phyloP scores from a whole-genome alignment of 2,797 vertebrate species.

The Vespertilio murinus region DNA sequence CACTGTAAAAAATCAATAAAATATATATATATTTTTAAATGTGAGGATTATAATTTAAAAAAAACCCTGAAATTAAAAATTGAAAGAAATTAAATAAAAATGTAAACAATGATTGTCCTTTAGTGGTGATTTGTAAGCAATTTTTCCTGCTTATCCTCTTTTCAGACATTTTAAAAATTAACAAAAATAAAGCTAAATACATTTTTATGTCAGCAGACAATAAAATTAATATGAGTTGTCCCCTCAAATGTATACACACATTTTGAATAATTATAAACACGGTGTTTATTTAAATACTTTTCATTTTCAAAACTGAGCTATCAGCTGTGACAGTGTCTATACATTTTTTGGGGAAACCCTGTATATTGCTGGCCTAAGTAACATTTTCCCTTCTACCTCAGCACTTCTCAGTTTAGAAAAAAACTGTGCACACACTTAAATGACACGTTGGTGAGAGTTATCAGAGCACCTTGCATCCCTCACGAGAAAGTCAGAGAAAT shows the following conservation, averaged over 20 bases:
- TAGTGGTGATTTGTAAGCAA: not conserved
- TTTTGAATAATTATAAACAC: too few relatives aligned
- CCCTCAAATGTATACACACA: too few relatives aligned
- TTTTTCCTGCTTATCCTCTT: slow-evolving; percentile 37
- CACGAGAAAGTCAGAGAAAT: slow-evolving; percentile 38
- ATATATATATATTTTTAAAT: too few relatives aligned
- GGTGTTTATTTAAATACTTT: too few relatives aligned
- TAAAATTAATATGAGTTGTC: slow-evolving; percentile 41
- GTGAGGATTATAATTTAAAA: too few relatives aligned
- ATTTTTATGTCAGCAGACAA: slow-evolving; percentile 52
- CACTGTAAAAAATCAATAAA: too few relatives aligned
- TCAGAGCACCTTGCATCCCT: not conserved
- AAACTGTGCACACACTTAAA: not conserved
- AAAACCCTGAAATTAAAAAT: too few relatives aligned
- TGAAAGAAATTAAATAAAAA: not conserved
- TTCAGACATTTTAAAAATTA: slow-evolving; percentile 37
- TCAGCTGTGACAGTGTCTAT: too few relatives aligned
- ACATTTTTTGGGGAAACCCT: too few relatives aligned
- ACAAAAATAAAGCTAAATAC: slow-evolving; percentile 39
- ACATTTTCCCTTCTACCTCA: slow-evolving; percentile 35
- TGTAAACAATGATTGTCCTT: not conserved
- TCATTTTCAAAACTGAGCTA: too few relatives aligned
- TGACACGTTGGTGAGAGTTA: slow-evolving; percentile 33
- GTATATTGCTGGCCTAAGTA: slow-evolving; percentile 19
- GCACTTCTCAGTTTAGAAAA: slow-evolving; percentile 48